phyloP scores from a whole-genome alignment of 2,113 vertebrate species.

The Ameiurus melas region DNA sequence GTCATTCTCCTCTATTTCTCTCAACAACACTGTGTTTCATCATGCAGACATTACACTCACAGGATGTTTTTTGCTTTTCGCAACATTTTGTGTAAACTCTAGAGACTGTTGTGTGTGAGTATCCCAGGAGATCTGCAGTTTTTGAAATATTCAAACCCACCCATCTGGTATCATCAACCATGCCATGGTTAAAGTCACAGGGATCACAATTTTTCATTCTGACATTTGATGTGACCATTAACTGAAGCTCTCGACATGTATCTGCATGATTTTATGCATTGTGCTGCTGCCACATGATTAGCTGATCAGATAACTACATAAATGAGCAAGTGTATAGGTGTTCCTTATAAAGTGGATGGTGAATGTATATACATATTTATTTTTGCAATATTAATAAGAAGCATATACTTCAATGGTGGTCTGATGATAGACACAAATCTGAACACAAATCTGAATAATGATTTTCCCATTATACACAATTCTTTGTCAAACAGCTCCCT shows the following conservation, averaged over 20 bases:
- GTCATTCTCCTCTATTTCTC: background rate
- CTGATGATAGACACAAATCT: background rate
- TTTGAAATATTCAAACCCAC: background rate
- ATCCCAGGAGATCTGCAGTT: background rate
- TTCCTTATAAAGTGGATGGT: background rate
- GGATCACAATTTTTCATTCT: background rate
- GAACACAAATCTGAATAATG: no score
- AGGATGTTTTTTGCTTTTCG: background rate
- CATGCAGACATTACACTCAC: background rate
- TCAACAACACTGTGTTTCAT: background rate
- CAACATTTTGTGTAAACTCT: background rate
- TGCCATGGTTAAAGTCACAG: background rate
- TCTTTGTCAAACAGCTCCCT: constrained; percentile 67
- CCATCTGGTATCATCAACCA: background rate
- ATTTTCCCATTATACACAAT: background rate
- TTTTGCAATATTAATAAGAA: background rate
- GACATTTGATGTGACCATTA: no score
- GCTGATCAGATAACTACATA: background rate
- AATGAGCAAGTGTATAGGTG: background rate
- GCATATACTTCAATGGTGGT: background rate
- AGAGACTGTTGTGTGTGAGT: background rate
- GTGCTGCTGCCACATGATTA: background rate
- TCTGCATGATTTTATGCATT: background rate
- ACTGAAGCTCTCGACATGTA: no score
- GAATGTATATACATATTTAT: background rate